Evolutionary conservation across 1,140 invertebrate genomes (phyloP).

Genomic region (Scaptomyza graminum): DNA sequence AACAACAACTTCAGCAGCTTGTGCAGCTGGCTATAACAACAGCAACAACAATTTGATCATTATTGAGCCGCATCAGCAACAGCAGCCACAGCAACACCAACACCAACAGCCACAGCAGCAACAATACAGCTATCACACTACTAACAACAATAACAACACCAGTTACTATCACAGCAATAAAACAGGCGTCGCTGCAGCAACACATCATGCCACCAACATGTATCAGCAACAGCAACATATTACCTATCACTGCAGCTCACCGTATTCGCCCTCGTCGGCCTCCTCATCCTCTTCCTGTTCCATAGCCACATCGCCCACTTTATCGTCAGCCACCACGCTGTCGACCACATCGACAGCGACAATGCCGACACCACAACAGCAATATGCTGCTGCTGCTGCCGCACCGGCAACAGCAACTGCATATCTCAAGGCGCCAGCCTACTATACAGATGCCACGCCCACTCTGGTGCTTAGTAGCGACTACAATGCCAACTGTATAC

Average conservation of each 20-base stretch:
- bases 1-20: slow-evolving; percentile 53
- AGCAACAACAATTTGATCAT: slow-evolving; percentile 79
- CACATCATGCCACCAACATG: slow-evolving; percentile 54
- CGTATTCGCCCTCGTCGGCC: slow-evolving; percentile 78
- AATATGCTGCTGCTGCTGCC: slow-evolving; percentile 51
- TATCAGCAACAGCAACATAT: slow-evolving; percentile 73
- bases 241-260: slow-evolving; percentile 76
- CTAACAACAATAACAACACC: slow-evolving; percentile 38
- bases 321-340: slow-evolving; percentile 75
- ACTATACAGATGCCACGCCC: slow-evolving; percentile 69
- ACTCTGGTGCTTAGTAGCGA: slow-evolving; percentile 78
- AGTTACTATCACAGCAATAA: slow-evolving; percentile 43
- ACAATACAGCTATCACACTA: slow-evolving; percentile 60
- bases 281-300: slow-evolving; percentile 82
- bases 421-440: slow-evolving; percentile 70
- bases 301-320: slow-evolving; percentile 77
- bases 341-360: slow-evolving; percentile 79
- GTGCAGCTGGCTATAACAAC: slow-evolving; percentile 58
- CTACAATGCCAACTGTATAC: slow-evolving; percentile 80
- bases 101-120: slow-evolving; percentile 42
- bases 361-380: slow-evolving; percentile 75
- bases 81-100: slow-evolving; percentile 41
- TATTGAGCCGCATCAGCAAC: slow-evolving; percentile 72
- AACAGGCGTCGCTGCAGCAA: slow-evolving; percentile 29
- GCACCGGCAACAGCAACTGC: slow-evolving; percentile 61